These are phyloP conservation scores for Meteorus sp. DNA, from an alignment of 1,140 invertebrate genomes.

Conservation along the genomic window DNA sequence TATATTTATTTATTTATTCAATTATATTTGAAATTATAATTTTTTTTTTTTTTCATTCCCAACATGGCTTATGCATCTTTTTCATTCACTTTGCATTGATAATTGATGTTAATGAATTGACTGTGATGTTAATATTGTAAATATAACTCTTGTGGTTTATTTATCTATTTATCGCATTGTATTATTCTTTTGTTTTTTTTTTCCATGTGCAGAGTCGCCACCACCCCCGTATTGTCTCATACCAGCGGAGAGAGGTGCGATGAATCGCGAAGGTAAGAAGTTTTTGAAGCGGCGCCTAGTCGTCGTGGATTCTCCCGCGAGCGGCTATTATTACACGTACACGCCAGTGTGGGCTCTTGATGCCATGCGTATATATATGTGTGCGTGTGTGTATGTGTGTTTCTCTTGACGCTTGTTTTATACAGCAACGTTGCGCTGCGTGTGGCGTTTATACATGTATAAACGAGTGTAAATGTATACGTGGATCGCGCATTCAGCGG, in stretches of 20 bases:
- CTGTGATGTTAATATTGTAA: too few relatives aligned
- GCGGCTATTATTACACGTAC: conserved; percentile 30
- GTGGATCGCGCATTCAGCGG: background rate
- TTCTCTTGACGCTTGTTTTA: too few relatives aligned
- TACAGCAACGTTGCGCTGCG: background rate
- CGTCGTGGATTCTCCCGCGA: conserved; percentile 21
- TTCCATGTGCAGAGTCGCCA: conserved; percentile 65
- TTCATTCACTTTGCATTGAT: too few relatives aligned
- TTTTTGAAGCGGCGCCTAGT: conserved; percentile 25
- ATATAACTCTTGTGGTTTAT: too few relatives aligned
- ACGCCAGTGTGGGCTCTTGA: conserved; percentile 13
- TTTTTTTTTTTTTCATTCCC: background rate
- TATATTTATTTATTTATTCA: conserved; percentile 8
- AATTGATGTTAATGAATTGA: conserved; percentile 3
- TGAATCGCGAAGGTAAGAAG: conserved; percentile 72
- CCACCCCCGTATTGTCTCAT: conserved; percentile 73
- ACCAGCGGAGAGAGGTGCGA: conserved; percentile 58
- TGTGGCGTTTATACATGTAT: background rate
- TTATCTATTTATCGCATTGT: background rate
- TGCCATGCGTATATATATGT: background rate
- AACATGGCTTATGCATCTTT: conserved; percentile 21
- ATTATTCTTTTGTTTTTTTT: conserved; percentile 22
- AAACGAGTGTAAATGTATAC: background rate
- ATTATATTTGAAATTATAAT: too few relatives aligned
- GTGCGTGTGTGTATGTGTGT: background rate